Evolutionary conservation across 2,113 vertebrate species (phyloP), one percentile per base, ranked within the genome.

Genomic region (Ifrita kowaldi): DNA sequence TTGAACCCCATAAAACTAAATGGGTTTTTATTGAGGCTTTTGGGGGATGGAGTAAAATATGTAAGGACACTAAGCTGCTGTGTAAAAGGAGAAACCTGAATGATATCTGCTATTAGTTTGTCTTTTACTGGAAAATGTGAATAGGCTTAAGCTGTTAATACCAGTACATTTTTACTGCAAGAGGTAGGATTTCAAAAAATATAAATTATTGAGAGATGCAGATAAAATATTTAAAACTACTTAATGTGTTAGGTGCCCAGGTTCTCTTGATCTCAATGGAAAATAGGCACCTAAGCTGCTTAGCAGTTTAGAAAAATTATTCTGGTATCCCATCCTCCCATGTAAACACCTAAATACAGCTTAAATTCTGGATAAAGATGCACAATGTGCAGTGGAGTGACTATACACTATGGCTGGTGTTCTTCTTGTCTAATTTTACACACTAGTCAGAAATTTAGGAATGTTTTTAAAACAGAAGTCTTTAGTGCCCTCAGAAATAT

Each of bases 201-300:
- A 97, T 96, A 93, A 95, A 96, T 95, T 92, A 96, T 96, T 94
- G 93, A 96, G 73, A 94, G 90, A 86, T 71, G 69, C 64, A 90
- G 60, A 96, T 96, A 94, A 95, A 97, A 96, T 95, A 97, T 97
- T 97, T 95, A 97, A 92, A 95, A 37, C 83, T 95, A 74, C 83
- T 95, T 95, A 95, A 93, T 84, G 79, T 74, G 90, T 81, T 95
- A 95, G 83, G 60, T 94, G 83, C 64, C 56, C 67, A 81, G 15
- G 64, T 81, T 95, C 86, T 84, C 83, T 94, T 92, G 90, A 90
- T 95, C 88, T 95, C 94, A 70, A n/a, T 32, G 68, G 93, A 93
- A 95, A 95, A 88, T 8, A 93, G 71, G 68, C 37, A 93, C 79
- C 89, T 83, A 93, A 93, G 39, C 30, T 88, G 52, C 71, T 90